Conservation (phyloP, 1,140 invertebrate species). For the Drosophila gunungcola region DNA sequence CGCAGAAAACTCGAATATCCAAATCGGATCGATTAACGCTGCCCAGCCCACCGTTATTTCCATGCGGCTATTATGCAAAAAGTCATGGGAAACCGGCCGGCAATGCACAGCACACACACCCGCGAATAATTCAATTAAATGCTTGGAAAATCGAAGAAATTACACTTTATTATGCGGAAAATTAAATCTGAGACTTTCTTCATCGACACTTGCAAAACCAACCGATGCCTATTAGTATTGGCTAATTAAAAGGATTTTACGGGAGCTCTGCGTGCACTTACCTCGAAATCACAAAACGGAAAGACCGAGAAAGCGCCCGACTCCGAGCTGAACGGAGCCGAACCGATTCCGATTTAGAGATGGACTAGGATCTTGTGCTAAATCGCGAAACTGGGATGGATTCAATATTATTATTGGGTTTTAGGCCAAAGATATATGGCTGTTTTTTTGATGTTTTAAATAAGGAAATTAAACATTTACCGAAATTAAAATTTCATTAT, state of each 20-base stretch:
- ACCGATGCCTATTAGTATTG: slow-evolving; percentile 57
- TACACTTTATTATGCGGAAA: background rate
- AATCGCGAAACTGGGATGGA: background rate
- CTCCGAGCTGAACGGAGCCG: slow-evolving; percentile 11
- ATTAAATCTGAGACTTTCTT: slow-evolving; percentile 17
- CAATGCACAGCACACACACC: slow-evolving; percentile 5
- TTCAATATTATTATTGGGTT: background rate
- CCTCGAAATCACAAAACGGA: slow-evolving; percentile 79
- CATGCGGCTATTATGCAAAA: slow-evolving; percentile 45
- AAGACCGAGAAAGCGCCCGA: slow-evolving; percentile 53
- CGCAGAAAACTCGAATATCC: background rate
- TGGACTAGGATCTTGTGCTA: background rate
- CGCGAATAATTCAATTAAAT: slow-evolving; percentile 9
- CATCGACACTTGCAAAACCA: slow-evolving; percentile 37
- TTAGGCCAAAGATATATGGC: too few relatives aligned
- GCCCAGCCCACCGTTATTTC: slow-evolving; percentile 13
- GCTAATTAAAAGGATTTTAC: slow-evolving; percentile 46
- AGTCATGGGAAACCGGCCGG: slow-evolving; percentile 37
- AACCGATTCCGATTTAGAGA: slow-evolving; percentile 6
- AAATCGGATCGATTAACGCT: slow-evolving; percentile 6
- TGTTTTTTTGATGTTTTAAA: too few relatives aligned
- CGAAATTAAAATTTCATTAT: too few relatives aligned
- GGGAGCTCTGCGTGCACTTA: slow-evolving; percentile 62
- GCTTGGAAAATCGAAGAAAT: background rate
- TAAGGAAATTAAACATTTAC: too few relatives aligned